A percentile compares a stretch with the other conserved stretches of the same genome.
Evolutionary conservation across 2,888 invertebrate species (phyloP).

Genomic region (Macroteleia sp.): DNA sequence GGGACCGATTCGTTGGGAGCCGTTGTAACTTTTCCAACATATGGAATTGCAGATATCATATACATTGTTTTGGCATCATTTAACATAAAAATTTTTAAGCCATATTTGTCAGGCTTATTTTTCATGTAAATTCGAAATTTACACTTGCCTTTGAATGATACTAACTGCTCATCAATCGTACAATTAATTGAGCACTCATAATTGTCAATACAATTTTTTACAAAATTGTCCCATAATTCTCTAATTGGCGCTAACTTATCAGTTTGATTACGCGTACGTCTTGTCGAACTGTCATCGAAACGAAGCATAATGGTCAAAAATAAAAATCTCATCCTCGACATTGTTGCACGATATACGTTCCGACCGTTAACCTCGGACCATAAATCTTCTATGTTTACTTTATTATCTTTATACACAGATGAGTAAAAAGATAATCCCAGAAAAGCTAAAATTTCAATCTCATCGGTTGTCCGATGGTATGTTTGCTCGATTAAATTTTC

Average conservation of each 20-base stretch:
- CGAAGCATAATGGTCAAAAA: slow-evolving; percentile 49
- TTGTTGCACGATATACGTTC: slow-evolving; percentile 43
- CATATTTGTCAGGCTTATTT: slow-evolving; percentile 10
- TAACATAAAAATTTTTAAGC: slow-evolving; percentile 13
- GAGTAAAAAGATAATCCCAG: slow-evolving; percentile 2
- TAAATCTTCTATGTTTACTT: not conserved
- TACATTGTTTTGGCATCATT: not conserved
- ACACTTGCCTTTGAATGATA: not conserved
- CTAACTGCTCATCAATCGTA: not conserved
- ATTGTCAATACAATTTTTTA: not conserved
- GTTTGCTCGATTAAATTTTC: slow-evolving; percentile 2
- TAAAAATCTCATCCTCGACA: slow-evolving; percentile 47
- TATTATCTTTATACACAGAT: slow-evolving; percentile 1
- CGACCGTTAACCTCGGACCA: slow-evolving; percentile 8
- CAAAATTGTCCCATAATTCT: not conserved
- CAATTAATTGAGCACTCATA: not conserved
- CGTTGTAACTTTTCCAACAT: slow-evolving; percentile 2
- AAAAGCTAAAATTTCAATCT: slow-evolving; percentile 4
- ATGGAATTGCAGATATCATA: slow-evolving; percentile 5
- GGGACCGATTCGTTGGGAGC: not conserved
- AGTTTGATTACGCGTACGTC: not conserved
- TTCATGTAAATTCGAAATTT: slow-evolving; percentile 15
- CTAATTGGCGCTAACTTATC: not conserved
- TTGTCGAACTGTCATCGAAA: slow-evolving; percentile 50
- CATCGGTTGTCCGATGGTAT: not conserved